These are phyloP conservation scores for Tolmerus cingulatus DNA, from an alignment of 2,888 invertebrate genomes.

Conservation along the genomic window DNA sequence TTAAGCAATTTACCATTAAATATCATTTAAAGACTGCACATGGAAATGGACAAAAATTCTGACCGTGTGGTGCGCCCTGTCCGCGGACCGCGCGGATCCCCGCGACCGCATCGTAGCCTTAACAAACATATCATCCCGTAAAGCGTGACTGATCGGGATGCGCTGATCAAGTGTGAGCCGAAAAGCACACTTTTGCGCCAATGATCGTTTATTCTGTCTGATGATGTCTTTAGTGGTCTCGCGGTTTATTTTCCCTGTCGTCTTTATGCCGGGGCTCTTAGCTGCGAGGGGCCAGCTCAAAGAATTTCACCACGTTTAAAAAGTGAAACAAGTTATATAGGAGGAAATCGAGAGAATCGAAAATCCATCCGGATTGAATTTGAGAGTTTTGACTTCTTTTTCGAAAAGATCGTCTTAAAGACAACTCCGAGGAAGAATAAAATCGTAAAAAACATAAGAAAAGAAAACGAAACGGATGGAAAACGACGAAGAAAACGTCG, in stretches of 20 bases:
- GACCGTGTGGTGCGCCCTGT: not conserved
- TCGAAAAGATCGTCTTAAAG: conserved; percentile 12
- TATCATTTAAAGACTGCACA: conserved; percentile 34
- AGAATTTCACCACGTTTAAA: conserved; percentile 32
- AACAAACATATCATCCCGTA: conserved; percentile 40
- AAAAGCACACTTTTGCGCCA: conserved; percentile 18
- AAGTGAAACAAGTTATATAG: conserved; percentile 27
- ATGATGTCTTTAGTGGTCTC: conserved; percentile 26
- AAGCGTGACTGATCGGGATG: conserved; percentile 40
- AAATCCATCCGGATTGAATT: conserved; percentile 34
- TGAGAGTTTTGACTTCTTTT: conserved; percentile 33
- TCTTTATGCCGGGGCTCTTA: not conserved
- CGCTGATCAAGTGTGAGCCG: conserved; percentile 16
- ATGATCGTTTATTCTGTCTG: conserved; percentile 31
- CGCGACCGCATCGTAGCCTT: conserved; percentile 16
- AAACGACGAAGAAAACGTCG: not conserved
- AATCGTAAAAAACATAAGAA: not conserved
- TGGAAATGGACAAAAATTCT: conserved; percentile 26
- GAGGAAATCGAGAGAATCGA: conserved; percentile 1
- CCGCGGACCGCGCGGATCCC: not conserved
- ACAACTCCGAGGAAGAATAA: conserved; percentile 5
- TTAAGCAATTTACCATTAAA: conserved; percentile 44
- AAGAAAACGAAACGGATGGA: not conserved
- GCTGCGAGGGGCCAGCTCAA: not conserved
- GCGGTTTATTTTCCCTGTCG: not conserved